Evolutionary conservation across 1,140 invertebrate genomes (phyloP), one percentile per base, ranked within the genome.

Genomic region (Anastatus disparis): DNA sequence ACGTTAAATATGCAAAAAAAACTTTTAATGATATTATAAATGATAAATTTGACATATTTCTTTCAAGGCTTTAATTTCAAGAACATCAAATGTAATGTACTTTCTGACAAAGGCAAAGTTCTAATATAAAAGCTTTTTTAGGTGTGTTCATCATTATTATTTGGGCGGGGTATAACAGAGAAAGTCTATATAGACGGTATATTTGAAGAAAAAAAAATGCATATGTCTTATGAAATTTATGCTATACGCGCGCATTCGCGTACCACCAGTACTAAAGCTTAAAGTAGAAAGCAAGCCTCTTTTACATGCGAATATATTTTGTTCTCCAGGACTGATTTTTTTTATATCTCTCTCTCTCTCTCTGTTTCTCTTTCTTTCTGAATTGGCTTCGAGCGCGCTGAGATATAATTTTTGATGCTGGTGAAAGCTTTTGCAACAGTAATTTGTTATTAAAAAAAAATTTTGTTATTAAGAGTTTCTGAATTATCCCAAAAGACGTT

Each of bases 401-500:
- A 6, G 13, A 63, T 62, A 55, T 64, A 66, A n/a, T 66, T 66
- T 71, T 71, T 71, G 62, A 71, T 29, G 26, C 55, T 3, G 56
- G 70, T 66, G 70, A 71, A 71, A 71, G 70, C 63, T 50, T 48
- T 13, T 26, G 15, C 42, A 53, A n/a, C n/a, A n/a, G n/a, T n/a
- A n/a, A 65, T 48, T 64, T 48, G 27, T 24, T 31, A 66, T 66
- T 17, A 56, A 66, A n/a, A n/a, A n/a, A n/a, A n/a, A 71, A 71
- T 63, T 65, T 70, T 50, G 38, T 24, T 52, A 61, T 27, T 44
- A 9, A n/a, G n/a, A n/a, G n/a, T n/a, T n/a, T n/a, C 44, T 12
- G 44, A 17, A 63, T 63, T 61, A 64, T 58, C 55, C 35, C 17
- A 20, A 20, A 15, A n/a, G 53, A 17, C n/a, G 22, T 20, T 17